A percentile compares a stretch with the other conserved stretches of the same genome.
phyloP scores from a whole-genome alignment of 2,888 invertebrate species.

The Mechanitis messenoides region DNA sequence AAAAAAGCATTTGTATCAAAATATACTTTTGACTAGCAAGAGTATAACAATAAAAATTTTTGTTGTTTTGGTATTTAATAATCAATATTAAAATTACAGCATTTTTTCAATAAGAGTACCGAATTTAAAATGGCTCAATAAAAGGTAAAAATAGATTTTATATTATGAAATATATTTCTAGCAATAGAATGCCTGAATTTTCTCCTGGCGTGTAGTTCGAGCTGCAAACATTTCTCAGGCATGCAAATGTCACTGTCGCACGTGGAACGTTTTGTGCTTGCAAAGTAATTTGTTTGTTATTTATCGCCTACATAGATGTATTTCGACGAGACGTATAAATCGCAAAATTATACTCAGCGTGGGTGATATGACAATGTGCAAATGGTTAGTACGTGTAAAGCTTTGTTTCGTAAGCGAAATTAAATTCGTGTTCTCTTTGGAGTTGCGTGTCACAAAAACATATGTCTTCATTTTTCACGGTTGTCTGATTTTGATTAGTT shows the following conservation, averaged over 20 bases:
- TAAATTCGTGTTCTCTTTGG: constrained; percentile 14
- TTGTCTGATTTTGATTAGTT: background rate
- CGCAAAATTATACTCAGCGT: constrained; percentile 68
- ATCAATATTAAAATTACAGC: too few relatives aligned
- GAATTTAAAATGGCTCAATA: background rate
- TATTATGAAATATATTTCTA: background rate
- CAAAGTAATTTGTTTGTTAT: constrained; percentile 70
- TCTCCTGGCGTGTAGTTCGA: constrained; percentile 25
- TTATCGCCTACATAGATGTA: constrained; percentile 61
- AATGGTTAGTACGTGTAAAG: constrained; percentile 44
- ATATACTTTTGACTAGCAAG: too few relatives aligned
- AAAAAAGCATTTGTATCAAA: too few relatives aligned
- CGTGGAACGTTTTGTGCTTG: constrained; percentile 50
- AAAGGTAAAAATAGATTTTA: background rate
- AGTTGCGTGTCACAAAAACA: background rate
- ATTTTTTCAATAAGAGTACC: too few relatives aligned
- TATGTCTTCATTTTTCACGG: background rate
- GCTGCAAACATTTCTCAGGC: constrained; percentile 57
- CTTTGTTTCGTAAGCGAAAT: constrained; percentile 29
- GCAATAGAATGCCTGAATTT: constrained; percentile 9
- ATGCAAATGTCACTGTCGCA: constrained; percentile 63
- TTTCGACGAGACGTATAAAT: constrained; percentile 65
- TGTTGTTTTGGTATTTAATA: too few relatives aligned
- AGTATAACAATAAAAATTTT: too few relatives aligned
- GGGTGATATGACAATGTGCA: constrained; percentile 69